A percentile compares a stretch with the other conserved stretches of the same genome.
phyloP scores from a whole-genome alignment of 2,797 vertebrate species.

The Gobio occitaniae region DNA sequence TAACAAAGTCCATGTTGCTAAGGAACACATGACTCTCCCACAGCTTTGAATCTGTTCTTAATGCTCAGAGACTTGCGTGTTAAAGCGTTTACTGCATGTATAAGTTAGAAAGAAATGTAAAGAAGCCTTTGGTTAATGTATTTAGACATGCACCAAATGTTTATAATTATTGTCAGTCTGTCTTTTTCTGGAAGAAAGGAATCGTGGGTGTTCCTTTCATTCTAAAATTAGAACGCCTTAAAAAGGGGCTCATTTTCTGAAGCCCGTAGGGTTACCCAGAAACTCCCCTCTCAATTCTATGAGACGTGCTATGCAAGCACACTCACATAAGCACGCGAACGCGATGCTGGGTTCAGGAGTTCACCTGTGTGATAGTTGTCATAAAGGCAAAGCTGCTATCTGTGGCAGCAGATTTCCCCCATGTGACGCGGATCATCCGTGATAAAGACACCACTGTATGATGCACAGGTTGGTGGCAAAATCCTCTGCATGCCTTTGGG shows the following conservation, averaged over 20 bases:
- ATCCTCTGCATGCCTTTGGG: conserved; percentile 32
- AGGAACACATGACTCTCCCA: conserved; percentile 27
- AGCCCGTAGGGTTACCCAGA: conserved; percentile 5
- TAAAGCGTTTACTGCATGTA: background rate
- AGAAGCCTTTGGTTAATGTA: background rate
- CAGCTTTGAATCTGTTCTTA: conserved; percentile 12
- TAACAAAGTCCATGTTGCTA: conserved; percentile 51
- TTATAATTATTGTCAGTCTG: background rate
- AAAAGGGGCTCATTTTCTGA: conserved; percentile 24
- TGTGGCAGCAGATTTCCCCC: conserved; percentile 8
- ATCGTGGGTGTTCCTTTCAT: conserved; percentile 9
- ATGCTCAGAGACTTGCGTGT: background rate
- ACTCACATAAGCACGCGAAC: conserved; percentile 2
- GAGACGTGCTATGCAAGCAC: background rate
- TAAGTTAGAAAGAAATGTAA: conserved; percentile 1
- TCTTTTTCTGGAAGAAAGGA: background rate
- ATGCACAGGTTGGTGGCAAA: conserved; percentile 39
- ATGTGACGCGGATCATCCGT: conserved; percentile 36
- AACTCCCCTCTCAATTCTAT: background rate
- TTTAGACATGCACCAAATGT: background rate
- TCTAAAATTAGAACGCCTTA: conserved; percentile 32
- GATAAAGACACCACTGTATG: conserved; percentile 27
- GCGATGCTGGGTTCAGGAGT: conserved; percentile 32
- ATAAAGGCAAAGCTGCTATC: conserved; percentile 22
- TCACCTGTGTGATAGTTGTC: conserved; percentile 34